Percentiles rank a stretch among this genome's conserved stretches.
Conservation (phyloP, 2,113 vertebrate genomes). For the Eidolon helvum region DNA sequence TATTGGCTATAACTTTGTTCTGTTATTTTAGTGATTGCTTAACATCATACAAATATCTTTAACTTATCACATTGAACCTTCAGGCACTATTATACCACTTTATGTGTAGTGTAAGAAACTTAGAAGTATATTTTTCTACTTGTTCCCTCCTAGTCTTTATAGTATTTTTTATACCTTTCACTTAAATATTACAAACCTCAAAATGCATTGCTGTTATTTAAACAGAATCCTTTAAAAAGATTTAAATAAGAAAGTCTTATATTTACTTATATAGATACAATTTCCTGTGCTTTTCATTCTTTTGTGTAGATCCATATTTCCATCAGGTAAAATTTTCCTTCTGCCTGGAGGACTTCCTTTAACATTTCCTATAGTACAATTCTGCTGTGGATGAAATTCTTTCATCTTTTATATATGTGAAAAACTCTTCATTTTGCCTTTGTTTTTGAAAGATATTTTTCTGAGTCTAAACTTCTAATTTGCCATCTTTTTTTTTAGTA, state of each 20-base stretch:
- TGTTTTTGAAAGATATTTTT: background rate
- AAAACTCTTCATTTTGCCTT: background rate
- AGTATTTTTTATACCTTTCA: background rate
- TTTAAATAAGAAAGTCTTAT: background rate
- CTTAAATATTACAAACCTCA: background rate
- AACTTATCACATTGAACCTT: background rate
- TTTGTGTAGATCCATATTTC: background rate
- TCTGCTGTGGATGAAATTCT: background rate
- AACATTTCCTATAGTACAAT: background rate
- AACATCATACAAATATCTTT: background rate
- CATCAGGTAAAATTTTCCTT: background rate
- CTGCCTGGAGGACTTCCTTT: background rate
- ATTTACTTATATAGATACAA: background rate
- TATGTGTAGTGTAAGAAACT: background rate
- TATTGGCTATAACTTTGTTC: background rate
- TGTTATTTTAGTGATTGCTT: background rate
- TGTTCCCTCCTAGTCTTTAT: background rate
- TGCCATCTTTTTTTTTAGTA: background rate
- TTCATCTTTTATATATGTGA: background rate
- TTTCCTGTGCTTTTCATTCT: background rate
- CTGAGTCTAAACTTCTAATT: background rate
- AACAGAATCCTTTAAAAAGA: background rate
- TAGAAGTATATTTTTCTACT: background rate
- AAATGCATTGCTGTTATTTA: background rate
- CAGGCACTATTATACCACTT: background rate